A percentile compares a stretch with the other conserved stretches of the same genome.
These are phyloP conservation scores for Ornithorhynchus anatinus DNA, from an alignment of 2,113 vertebrate genomes.

Conservation along the genomic window DNA sequence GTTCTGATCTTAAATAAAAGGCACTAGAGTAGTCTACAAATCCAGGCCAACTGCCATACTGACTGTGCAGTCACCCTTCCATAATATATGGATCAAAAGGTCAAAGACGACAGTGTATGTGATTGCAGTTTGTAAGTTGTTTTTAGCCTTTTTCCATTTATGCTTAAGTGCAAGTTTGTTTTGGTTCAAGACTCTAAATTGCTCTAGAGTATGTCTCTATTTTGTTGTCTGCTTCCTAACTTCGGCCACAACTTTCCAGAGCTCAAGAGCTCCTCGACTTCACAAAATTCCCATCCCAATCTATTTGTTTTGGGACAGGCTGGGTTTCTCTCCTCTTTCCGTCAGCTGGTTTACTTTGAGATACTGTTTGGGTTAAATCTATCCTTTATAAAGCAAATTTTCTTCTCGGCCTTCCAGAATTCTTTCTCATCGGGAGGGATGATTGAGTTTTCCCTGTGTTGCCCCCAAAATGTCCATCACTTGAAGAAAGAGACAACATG, in stretches of 20 bases:
- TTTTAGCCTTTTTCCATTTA: conserved; percentile 23
- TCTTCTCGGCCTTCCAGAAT: neutral
- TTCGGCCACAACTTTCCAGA: neutral
- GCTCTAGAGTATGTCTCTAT: neutral
- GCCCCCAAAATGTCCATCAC: no score
- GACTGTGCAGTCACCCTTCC: conserved; percentile 36
- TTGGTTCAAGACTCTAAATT: neutral
- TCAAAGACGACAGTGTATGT: neutral
- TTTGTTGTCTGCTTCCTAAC: neutral
- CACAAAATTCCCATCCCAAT: neutral
- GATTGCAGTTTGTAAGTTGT: neutral
- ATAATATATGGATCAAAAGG: conserved; percentile 27
- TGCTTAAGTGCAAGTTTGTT: conserved; percentile 13
- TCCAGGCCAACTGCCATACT: conserved; percentile 25
- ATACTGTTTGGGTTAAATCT: neutral
- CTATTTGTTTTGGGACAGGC: neutral
- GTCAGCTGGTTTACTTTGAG: neutral
- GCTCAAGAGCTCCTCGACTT: neutral
- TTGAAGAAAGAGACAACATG: neutral
- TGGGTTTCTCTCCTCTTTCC: neutral
- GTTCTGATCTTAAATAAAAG: neutral
- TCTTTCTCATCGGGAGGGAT: neutral
- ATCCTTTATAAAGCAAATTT: neutral
- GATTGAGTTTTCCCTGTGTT: neutral
- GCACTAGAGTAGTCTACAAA: conserved; percentile 35